Evolutionary conservation across 2,888 invertebrate genomes (phyloP).

Genomic region (Carcina quercana): DNA sequence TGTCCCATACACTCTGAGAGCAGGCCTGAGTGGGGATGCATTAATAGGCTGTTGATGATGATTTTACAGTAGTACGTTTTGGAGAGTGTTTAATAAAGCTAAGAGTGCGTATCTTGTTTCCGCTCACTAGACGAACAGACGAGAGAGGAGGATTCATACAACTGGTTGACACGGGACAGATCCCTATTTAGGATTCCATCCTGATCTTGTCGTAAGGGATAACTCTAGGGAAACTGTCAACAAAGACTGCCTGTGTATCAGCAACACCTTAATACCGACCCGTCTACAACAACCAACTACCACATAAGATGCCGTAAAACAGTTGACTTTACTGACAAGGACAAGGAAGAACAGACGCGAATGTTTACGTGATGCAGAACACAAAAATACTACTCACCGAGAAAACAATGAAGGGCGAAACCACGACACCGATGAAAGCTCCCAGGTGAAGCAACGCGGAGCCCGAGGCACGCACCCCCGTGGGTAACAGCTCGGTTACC

Average conservation of each 20-base stretch:
- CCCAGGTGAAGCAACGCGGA: conserved; percentile 56
- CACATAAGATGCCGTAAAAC: not conserved
- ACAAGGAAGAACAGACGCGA: not conserved
- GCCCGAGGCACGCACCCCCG: conserved; percentile 53
- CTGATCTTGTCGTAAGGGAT: not conserved
- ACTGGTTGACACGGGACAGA: too few species aligned
- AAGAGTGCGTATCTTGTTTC: too few species aligned
- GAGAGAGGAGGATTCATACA: too few species aligned
- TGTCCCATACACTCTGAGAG: too few species aligned
- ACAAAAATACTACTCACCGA: conserved; percentile 33
- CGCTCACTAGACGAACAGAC: too few species aligned
- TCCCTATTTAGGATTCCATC: too few species aligned
- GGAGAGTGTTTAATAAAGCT: too few species aligned
- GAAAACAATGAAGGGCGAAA: conserved; percentile 61
- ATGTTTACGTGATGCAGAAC: not conserved
- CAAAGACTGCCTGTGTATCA: not conserved
- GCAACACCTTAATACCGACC: not conserved
- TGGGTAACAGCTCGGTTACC: conserved; percentile 61
- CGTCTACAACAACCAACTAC: not conserved
- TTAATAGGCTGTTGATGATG: too few species aligned
- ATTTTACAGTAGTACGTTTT: too few species aligned
- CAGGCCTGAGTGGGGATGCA: too few species aligned
- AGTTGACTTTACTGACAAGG: not conserved
- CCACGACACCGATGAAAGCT: conserved; percentile 45
- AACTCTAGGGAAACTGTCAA: not conserved